These are phyloP conservation scores for Papilio gigon DNA, from an alignment of 2,888 invertebrate species.

Conservation along the genomic window DNA sequence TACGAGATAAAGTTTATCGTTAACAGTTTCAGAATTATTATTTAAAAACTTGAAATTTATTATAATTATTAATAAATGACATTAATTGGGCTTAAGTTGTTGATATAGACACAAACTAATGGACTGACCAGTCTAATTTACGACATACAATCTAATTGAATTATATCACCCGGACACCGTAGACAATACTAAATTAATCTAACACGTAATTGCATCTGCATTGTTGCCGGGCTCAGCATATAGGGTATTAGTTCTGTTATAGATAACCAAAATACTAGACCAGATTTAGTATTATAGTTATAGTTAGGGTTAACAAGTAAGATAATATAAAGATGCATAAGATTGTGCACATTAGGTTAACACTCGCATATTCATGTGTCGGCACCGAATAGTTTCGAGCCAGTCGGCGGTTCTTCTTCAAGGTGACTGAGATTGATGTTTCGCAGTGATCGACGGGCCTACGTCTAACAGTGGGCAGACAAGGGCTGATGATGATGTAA, in stretches of 20 bases:
- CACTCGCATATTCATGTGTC: too few relatives aligned
- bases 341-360: too few relatives aligned
- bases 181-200: constrained; percentile 37
- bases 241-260: constrained; percentile 2
- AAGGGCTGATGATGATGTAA: too few relatives aligned
- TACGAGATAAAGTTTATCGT: too few relatives aligned
- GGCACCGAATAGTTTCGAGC: too few relatives aligned
- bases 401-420: too few relatives aligned
- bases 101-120: constrained; percentile 21
- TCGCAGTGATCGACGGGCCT: too few relatives aligned
- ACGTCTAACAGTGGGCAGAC: too few relatives aligned
- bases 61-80: too few relatives aligned
- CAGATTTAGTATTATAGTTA: background rate
- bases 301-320: background rate
- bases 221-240: background rate
- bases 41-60: too few relatives aligned
- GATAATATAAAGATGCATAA: background rate
- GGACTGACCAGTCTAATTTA: constrained; percentile 16
- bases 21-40: too few relatives aligned
- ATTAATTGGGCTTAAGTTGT: constrained; percentile 1
- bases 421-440: too few relatives aligned
- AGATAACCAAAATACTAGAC: background rate
- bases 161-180: constrained; percentile 24
- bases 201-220: constrained; percentile 29
- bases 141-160: constrained; percentile 35